phyloP scores from a whole-genome alignment of 2,888 invertebrate species.

The Scaptomyza cyrtandrae region DNA sequence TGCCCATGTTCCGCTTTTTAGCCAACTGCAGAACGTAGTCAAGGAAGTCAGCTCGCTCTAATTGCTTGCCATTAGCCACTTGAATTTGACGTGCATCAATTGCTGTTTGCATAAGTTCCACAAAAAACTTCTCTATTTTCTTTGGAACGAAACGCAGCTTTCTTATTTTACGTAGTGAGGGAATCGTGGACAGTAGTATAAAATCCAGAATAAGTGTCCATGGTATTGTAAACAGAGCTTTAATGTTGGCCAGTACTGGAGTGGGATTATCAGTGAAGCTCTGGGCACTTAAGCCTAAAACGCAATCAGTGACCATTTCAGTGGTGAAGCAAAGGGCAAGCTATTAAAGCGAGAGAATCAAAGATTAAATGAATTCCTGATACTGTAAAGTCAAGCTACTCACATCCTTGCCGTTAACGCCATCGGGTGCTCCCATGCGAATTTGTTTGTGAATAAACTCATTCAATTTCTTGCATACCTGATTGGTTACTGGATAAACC shows the following conservation, averaged over 20 bases:
- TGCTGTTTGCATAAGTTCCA: constrained; percentile 68
- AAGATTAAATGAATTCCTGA: not conserved
- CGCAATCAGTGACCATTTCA: constrained; percentile 85
- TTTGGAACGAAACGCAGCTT: constrained; percentile 75
- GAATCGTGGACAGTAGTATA: constrained; percentile 64
- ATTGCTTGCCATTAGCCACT: constrained; percentile 32
- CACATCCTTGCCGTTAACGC: constrained; percentile 84
- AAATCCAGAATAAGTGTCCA: constrained; percentile 50
- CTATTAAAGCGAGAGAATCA: constrained; percentile 40
- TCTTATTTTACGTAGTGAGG: constrained; percentile 59
- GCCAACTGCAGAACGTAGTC: constrained; percentile 80
- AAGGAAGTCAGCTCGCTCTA: constrained; percentile 78
- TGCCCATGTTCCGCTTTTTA: constrained; percentile 69
- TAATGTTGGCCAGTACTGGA: constrained; percentile 75
- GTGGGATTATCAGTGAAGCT: constrained; percentile 81
- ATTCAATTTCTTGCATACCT: constrained; percentile 84
- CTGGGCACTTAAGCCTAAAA: constrained; percentile 84
- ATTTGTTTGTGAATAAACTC: constrained; percentile 82
- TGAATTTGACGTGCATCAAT: constrained; percentile 65
- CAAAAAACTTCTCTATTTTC: constrained; percentile 86
- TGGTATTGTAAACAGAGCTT: constrained; percentile 74
- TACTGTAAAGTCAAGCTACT: not conserved
- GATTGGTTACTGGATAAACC: constrained; percentile 85
- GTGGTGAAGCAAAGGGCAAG: constrained; percentile 82
- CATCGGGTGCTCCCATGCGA: constrained; percentile 70